phyloP scores from a whole-genome alignment of 2,888 invertebrate species.

The Druceiella hillmani region DNA sequence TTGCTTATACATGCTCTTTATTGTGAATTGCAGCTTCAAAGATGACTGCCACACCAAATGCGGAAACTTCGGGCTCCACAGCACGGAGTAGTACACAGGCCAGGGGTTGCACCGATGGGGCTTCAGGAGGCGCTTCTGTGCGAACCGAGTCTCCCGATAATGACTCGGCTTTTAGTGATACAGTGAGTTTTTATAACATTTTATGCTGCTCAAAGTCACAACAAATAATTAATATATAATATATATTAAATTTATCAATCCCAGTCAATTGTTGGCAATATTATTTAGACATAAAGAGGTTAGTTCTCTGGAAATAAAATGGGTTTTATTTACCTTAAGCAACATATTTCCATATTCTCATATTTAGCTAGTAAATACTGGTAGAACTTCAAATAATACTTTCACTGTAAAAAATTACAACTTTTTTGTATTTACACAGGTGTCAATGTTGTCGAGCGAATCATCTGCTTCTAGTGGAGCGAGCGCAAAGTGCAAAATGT shows the following conservation, averaged over 20 bases:
- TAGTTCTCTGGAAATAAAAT: too few species aligned
- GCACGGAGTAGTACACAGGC: too few species aligned
- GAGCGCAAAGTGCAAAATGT: conserved; percentile 52
- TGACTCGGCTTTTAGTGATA: conserved; percentile 98
- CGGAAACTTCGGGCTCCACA: too few species aligned
- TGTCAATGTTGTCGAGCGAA: conserved; percentile 86
- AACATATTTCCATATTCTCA: too few species aligned
- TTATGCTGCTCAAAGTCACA: background rate
- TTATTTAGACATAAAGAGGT: too few species aligned
- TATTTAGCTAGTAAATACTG: too few species aligned
- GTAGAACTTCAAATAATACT: background rate
- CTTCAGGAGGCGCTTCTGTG: conserved; percentile 36
- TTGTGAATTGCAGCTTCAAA: too few species aligned
- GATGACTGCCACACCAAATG: too few species aligned
- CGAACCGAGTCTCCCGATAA: conserved; percentile 94
- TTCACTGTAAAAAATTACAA: background rate
- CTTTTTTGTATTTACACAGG: conserved; percentile 33
- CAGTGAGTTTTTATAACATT: conserved; percentile 67
- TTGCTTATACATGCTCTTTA: too few species aligned
- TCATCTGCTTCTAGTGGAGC: conserved; percentile 89
- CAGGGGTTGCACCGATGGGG: conserved; percentile 37
- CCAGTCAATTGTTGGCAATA: too few species aligned
- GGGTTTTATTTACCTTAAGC: too few species aligned
- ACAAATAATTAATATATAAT: background rate
- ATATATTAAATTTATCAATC: too few species aligned